Evolutionary conservation across 1,140 invertebrate species (phyloP), one percentile per base, ranked within the genome.

Genomic region (Phymastichus coffea): DNA sequence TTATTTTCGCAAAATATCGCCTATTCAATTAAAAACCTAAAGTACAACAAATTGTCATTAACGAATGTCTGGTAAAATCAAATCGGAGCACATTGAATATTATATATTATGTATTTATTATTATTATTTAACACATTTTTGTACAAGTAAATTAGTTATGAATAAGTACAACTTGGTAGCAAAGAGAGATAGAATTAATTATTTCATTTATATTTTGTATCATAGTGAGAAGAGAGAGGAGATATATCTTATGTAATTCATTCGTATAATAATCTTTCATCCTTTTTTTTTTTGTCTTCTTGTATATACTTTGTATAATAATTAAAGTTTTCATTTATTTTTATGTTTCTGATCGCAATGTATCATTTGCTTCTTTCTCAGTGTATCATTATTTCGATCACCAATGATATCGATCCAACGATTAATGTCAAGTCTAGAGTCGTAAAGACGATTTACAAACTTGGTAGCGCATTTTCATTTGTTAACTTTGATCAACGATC

Each of bases 111-210:
- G 67, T 69, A 76, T 76, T 73, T 61, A 56, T 75, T 71, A 76
- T 76, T 77, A 75, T 77, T 77, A 76, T 77, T 77, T 78, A 78
- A 78, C 75, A 78, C 74, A 78, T 78, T 78, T 80, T 79, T 80
- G 78, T 80, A 80, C 77, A 80, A 79, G 76, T 79, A 79, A 77
- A 79, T 76, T 74, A 79, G 78, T 77, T 79, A 78, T 76, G 77
- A 79, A 79, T 79, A 80, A 80, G 78, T 80, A 80, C 77, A 80
- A 80, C 77, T 78, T 79, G 71, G 77, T 80, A 80, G 77, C 78
- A 80, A 79, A 79, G 78, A 79, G 77, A 79, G 77, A 80, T 79
- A 79, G 77, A 79, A 78, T 76, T 76, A 76, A 67, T 69, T 70
- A 64, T 64, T 70, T 70, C 52, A 61, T 64, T 63, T 77, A 77